phyloP scores from a whole-genome alignment of 2,888 invertebrate genomes.

The Hartigia nigra region DNA sequence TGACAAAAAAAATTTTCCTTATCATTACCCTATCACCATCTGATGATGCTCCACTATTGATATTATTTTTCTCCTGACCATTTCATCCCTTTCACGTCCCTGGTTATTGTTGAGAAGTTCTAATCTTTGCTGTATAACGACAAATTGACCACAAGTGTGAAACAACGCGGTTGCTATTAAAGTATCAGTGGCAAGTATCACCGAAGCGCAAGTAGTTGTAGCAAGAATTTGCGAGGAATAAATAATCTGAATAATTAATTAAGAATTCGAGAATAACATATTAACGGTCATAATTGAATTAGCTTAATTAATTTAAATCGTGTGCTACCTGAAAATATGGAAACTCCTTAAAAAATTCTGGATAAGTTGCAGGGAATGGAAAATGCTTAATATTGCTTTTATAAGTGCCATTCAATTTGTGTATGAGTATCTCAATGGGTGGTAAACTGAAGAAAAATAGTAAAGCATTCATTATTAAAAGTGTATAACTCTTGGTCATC shows the following conservation, averaged over 20 bases:
- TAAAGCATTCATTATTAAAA: constrained; percentile 45
- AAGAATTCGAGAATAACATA: neutral
- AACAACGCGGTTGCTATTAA: constrained; percentile 50
- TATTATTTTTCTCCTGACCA: constrained; percentile 16
- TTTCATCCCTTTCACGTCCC: neutral
- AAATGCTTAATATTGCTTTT: constrained; percentile 32
- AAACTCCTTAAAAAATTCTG: constrained; percentile 39
- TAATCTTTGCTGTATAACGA: constrained; percentile 40
- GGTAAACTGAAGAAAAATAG: constrained; percentile 46
- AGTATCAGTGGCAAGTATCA: constrained; percentile 49
- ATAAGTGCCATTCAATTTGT: constrained; percentile 7
- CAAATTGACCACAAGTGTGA: constrained; percentile 50
- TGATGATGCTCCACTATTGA: constrained; percentile 30
- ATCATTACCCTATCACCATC: constrained; percentile 28
- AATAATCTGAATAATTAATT: constrained; percentile 31
- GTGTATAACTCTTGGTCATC: constrained; percentile 43
- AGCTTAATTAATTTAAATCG: neutral
- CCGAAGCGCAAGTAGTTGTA: constrained; percentile 40
- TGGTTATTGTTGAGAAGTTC: constrained; percentile 20
- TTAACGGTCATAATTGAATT: neutral
- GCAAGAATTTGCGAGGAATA: constrained; percentile 47
- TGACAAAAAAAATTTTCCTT: neutral
- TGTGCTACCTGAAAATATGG: constrained; percentile 46
- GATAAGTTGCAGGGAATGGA: constrained; percentile 49
- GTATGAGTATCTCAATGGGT: constrained; percentile 30